Base-by-base conservation (phyloP, 2,113 vertebrate species). In the Dinomys branickii region DNA sequence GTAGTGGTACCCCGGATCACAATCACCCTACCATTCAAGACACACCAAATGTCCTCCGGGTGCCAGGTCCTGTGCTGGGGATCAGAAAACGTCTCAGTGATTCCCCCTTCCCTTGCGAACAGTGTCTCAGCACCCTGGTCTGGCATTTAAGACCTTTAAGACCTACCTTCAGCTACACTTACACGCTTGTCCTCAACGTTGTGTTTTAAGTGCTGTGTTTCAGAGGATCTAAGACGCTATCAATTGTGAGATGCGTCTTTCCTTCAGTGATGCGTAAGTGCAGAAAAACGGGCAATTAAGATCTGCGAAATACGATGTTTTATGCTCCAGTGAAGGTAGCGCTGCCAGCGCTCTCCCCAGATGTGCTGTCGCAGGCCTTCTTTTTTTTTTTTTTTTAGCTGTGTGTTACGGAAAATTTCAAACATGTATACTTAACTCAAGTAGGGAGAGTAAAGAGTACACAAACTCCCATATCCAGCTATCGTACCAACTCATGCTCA, bases 321-420 rank as follows among this genome's bases (percentile, higher is more conserved):
- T 87, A 91, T 10, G 59, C 19, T 44, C 58, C 13, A 44, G 24
- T 89, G 13, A 91, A 93, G 81, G 84, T 84, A 63, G 38, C 96
- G 91, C 83, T 86, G 59, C 86, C 81, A 85, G 56, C 86, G 10
- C 58, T 89, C 41, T 75, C 16, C 69, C 88, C 35, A 87, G 67
- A 87, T 35, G 17, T 92, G 54, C 67, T 85, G 81, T 93, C 87
- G 93, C 77, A 75, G 63, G 50, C 44, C 26, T 93, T 85, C 59
- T 52, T 63, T 47, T 78, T 67, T 83, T 85, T 73, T 95, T 67
- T 87, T 85, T 73, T 90, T 59, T 33, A 95, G 59, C 54, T 95
- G 28, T 93, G 85, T 94, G 47, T 91, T 91, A 78, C 54, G 50
- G 73, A 89, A 95, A 95, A 94, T 89, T 96, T 89, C 86, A 95